phyloP scores from a whole-genome alignment of 2,888 invertebrate species.

The Cremastobaeus sp. region DNA sequence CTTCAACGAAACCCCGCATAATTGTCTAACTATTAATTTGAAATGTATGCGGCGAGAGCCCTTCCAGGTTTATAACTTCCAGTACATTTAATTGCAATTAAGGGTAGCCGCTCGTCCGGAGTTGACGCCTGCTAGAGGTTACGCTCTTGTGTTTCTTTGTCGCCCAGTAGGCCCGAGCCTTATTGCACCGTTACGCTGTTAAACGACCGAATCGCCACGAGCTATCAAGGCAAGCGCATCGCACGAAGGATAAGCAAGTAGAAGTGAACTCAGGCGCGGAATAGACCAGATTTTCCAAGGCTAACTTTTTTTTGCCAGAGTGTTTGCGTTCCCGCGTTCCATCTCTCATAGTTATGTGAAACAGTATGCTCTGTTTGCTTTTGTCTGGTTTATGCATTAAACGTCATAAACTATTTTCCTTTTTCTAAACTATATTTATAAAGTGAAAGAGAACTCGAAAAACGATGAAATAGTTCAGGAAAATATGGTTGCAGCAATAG shows the following conservation, averaged over 20 bases:
- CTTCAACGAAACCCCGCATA: constrained; percentile 16
- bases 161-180: constrained; percentile 59
- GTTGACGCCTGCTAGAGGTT: constrained; percentile 45
- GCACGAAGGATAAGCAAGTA: constrained; percentile 68
- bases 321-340: constrained; percentile 13
- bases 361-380: too few relatives aligned
- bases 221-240: constrained; percentile 71
- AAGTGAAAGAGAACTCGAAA: too few relatives aligned
- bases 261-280: constrained; percentile 62
- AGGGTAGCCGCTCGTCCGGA: constrained; percentile 13
- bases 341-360: neutral
- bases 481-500: too few relatives aligned
- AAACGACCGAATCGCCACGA: constrained; percentile 72
- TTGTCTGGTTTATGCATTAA: too few relatives aligned
- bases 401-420: too few relatives aligned
- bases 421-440: too few relatives aligned
- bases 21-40: constrained; percentile 15
- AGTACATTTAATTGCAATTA: constrained; percentile 47
- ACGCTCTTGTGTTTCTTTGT: constrained; percentile 50
- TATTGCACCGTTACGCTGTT: constrained; percentile 70
- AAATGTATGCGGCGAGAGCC: constrained; percentile 22
- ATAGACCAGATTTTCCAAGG: constrained; percentile 24
- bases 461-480: too few relatives aligned
- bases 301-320: constrained; percentile 18
- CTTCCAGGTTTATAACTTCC: constrained; percentile 29